Percentiles rank a stretch among this genome's conserved stretches.
Conservation (phyloP, 2,797 vertebrate genomes). For the Carcharodon carcharias region DNA sequence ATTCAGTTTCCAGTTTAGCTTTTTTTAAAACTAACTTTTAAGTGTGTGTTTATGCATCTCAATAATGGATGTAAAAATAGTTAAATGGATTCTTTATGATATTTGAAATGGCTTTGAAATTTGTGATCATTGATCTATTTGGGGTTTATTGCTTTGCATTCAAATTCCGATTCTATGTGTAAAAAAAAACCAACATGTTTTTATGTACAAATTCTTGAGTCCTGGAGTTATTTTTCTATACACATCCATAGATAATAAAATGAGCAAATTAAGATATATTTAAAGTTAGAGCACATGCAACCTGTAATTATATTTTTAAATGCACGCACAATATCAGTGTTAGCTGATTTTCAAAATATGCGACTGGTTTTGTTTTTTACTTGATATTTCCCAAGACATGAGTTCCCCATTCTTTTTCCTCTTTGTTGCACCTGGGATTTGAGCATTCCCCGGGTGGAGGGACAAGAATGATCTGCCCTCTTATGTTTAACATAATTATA, state of each 20-base stretch:
- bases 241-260: neutral
- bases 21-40: neutral
- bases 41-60: neutral
- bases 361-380: neutral
- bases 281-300: neutral
- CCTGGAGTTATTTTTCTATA: neutral
- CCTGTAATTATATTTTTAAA: neutral
- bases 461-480: neutral
- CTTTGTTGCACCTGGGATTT: neutral
- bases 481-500: neutral
- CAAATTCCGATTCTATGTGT: neutral
- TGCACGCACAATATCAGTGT: neutral
- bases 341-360: neutral
- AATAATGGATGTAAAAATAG: neutral
- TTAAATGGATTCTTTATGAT: neutral
- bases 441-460: neutral
- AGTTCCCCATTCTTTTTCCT: neutral
- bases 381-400: neutral
- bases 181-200: neutral
- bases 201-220: neutral
- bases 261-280: neutral
- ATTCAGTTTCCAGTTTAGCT: neutral
- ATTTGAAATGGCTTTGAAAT: neutral
- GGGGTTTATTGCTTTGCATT: neutral
- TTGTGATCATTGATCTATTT: neutral